Evolutionary conservation across 2,888 invertebrate species (phyloP).

Genomic region (Caenorhabditis auriculariae): DNA sequence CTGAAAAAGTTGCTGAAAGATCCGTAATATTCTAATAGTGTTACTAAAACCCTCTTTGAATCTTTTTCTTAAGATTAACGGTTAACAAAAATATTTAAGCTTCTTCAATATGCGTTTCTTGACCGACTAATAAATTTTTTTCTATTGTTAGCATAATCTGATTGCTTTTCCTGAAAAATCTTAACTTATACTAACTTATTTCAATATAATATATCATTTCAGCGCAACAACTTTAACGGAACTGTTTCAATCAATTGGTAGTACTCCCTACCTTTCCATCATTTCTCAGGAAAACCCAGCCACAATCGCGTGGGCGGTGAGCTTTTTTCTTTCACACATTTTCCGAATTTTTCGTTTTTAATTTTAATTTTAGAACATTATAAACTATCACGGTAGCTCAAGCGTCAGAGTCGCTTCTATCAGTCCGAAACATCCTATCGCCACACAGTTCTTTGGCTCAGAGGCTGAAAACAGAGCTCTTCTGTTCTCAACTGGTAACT

Average conservation of each 20-base stretch:
- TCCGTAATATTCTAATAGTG: too few relatives aligned
- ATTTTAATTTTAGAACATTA: conserved; percentile 41
- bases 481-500: conserved; percentile 26
- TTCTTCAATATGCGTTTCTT: too few relatives aligned
- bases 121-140: too few relatives aligned
- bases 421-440: conserved; percentile 43
- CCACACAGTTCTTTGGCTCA: conserved; percentile 31
- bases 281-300: conserved; percentile 51
- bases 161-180: too few relatives aligned
- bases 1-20: too few relatives aligned
- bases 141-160: too few relatives aligned
- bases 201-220: conserved; percentile 3
- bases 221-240: conserved; percentile 36
- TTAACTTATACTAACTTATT: neutral
- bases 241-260: conserved; percentile 41
- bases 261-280: conserved; percentile 34
- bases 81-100: too few relatives aligned
- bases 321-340: neutral
- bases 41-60: too few relatives aligned
- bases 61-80: too few relatives aligned
- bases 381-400: conserved; percentile 47
- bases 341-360: neutral
- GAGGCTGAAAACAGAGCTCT: conserved; percentile 28
- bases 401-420: conserved; percentile 34
- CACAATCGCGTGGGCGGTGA: conserved; percentile 50